Conservation (phyloP, 2,113 vertebrate genomes). For the Zapornia atra region DNA sequence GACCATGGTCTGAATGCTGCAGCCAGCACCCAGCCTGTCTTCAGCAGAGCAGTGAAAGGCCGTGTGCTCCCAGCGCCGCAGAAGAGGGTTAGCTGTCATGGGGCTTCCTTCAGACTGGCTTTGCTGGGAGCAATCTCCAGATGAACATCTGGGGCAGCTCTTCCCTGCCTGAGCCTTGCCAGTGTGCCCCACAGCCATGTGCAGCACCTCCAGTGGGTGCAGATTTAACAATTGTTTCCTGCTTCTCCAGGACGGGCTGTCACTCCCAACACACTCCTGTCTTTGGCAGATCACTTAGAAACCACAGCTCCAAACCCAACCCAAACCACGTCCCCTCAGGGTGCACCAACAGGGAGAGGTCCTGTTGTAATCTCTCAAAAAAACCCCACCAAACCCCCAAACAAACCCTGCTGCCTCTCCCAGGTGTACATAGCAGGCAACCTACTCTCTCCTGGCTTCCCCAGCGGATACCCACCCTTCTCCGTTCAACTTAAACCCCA, state of each 20-base stretch:
- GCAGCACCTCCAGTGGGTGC: background rate
- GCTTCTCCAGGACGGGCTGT: background rate
- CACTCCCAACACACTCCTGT: background rate
- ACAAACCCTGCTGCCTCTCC: background rate
- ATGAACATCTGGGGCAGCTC: background rate
- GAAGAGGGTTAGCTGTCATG: background rate
- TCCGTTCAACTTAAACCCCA: background rate
- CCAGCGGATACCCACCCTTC: background rate
- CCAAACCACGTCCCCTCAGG: background rate
- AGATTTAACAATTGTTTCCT: background rate
- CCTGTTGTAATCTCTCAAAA: background rate
- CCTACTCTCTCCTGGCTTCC: background rate
- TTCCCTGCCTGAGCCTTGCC: background rate
- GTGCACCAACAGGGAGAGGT: background rate
- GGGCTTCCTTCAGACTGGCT: background rate
- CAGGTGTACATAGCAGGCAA: background rate
- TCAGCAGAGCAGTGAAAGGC: background rate
- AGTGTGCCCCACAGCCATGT: fast-evolving
- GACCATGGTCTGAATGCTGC: background rate
- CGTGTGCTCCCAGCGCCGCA: fast-evolving
- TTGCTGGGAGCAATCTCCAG: background rate
- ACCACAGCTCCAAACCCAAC: background rate
- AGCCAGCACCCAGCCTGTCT: background rate
- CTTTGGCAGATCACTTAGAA: background rate
- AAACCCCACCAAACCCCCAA: background rate